phyloP scores from a whole-genome alignment of 2,888 invertebrate species.

The Lomographa bimaculata region DNA sequence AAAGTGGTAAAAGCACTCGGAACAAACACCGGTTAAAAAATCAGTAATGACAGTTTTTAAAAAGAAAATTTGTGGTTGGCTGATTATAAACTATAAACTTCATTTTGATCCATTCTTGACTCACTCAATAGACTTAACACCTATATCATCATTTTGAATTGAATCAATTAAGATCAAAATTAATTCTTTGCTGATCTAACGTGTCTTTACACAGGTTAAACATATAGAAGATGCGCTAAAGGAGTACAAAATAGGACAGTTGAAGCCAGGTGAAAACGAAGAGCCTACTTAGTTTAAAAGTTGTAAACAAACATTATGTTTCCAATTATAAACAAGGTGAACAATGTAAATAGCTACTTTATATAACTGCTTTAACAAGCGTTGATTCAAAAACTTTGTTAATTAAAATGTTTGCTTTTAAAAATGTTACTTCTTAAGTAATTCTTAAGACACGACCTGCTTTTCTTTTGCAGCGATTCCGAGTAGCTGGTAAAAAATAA shows the following conservation, averaged over 20 bases:
- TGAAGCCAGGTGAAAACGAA: constrained; percentile 61
- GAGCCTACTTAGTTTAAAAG: constrained; percentile 59
- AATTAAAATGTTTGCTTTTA: constrained; percentile 48
- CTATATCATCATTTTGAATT: no score
- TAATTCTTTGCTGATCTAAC: not conserved
- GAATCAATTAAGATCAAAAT: no score
- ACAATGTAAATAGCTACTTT: constrained; percentile 23
- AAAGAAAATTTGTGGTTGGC: constrained; percentile 6
- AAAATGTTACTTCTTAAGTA: constrained; percentile 44
- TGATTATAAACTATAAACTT: constrained; percentile 1
- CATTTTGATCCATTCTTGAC: no score
- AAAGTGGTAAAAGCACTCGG: constrained; percentile 1
- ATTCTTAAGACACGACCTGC: constrained; percentile 31
- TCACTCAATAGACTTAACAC: no score
- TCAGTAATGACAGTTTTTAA: constrained; percentile 15
- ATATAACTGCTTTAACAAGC: constrained; percentile 49
- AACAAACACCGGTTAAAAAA: not conserved
- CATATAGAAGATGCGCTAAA: constrained; percentile 87
- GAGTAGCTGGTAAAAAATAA: no score
- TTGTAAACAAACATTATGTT: constrained; percentile 1
- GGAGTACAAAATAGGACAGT: constrained; percentile 84
- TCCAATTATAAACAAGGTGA: constrained; percentile 3
- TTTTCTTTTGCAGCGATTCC: constrained; percentile 27
- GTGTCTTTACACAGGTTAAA: constrained; percentile 66
- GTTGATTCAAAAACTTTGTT: constrained; percentile 52